Evolutionary conservation across 1,140 invertebrate species (phyloP), one percentile per base, ranked within the genome.

Genomic region (Protaetia brevitarsis): DNA sequence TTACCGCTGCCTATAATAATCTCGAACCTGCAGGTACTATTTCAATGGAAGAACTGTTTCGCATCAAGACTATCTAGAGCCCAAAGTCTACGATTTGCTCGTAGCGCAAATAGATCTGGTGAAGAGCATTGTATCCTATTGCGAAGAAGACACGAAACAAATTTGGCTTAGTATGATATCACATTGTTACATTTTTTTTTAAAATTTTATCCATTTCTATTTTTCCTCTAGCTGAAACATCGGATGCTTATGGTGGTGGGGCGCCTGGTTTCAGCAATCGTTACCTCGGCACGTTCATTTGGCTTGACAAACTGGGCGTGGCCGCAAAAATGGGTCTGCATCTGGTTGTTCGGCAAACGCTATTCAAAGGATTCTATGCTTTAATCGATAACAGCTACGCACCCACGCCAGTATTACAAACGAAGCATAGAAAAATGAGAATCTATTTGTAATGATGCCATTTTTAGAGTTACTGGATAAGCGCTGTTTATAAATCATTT

Each of bases 251-350:
- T 79, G 89, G 89, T 30, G 88, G 89, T 28, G 92, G 92, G 28
- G 88, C 89, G 6, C 83, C 83, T 4, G 82, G 83, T 0, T 73
- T 92, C 0, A 92, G 90, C 0, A 83, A 93, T 73, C 80, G 83
- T 76, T 93, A 85, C 78, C 86, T 89, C 2, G 86, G 84, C 3
- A 86, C 86, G 51, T 91, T 92, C 72, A 73, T 90, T 11, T 93
- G 90, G 90, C 71, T 92, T 27, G 91, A 93, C 72, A 93, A 93
- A 76, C 78, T 93, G 10, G 91, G 91, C 11, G 76, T 88, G 31
- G 81, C 86, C 37, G 89, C 91, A 0, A 78, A 77, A 68, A 75
- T 83, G 36, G 89, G 88, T 5, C 76, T 92, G 26, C 78, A 87
- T 68, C 81, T 88, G 26, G 85, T 93, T 1, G 81, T 90, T 7